These are phyloP conservation scores for Sminthurinus aureus DNA, from an alignment of 2,888 invertebrate genomes.

Conservation along the genomic window DNA sequence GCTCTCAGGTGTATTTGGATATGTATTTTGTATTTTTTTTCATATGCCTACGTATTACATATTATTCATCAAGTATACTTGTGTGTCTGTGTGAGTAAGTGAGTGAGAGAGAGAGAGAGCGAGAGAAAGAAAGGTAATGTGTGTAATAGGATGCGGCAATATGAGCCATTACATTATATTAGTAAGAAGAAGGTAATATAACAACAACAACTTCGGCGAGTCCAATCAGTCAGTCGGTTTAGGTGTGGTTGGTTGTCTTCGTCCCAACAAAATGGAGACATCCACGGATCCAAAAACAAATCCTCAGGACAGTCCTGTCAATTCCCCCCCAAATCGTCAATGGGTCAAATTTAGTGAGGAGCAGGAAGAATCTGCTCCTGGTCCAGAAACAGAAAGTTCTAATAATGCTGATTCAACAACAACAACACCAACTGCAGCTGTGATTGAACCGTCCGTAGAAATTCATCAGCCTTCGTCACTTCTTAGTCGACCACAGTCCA, in stretches of 20 bases:
- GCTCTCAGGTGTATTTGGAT: slow-evolving; percentile 11
- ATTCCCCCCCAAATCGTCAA: slow-evolving; percentile 11
- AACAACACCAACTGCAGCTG: slow-evolving; percentile 44
- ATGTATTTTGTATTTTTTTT: too few species aligned
- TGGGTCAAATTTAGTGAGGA: slow-evolving; percentile 57
- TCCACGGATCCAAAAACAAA: slow-evolving; percentile 28
- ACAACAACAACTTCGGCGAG: slow-evolving; percentile 5
- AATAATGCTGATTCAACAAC: neutral
- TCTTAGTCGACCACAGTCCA: neutral
- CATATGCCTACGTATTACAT: too few species aligned
- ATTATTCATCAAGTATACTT: too few species aligned
- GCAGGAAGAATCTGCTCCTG: slow-evolving; percentile 36
- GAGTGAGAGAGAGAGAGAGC: slow-evolving; percentile 5
- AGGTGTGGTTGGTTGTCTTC: slow-evolving; percentile 34
- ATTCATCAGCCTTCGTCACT: slow-evolving; percentile 46
- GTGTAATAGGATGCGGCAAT: neutral
- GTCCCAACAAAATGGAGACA: slow-evolving; percentile 43
- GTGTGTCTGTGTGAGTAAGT: neutral
- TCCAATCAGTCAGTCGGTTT: slow-evolving; percentile 42
- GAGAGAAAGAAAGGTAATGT: neutral
- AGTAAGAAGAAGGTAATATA: neutral
- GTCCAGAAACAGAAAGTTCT: neutral
- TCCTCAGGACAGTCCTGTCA: slow-evolving; percentile 4
- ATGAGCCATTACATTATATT: too few species aligned
- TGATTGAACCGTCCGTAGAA: slow-evolving; percentile 56